phyloP scores from a whole-genome alignment of 1,140 invertebrate genomes.

The Lutraria rhynchaena region DNA sequence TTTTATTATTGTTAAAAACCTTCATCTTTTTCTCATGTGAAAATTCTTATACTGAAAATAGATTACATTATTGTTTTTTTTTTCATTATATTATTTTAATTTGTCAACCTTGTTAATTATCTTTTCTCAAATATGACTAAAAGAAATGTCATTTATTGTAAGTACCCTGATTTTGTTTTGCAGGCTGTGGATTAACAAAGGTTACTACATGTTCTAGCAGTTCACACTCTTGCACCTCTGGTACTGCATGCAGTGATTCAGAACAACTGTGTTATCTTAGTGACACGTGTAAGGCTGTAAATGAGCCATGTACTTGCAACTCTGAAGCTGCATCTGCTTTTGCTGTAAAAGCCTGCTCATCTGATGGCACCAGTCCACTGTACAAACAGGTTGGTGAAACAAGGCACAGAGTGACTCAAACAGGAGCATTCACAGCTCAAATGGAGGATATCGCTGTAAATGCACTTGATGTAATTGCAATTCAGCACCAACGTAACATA shows the following conservation, averaged over 20 bases:
- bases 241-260: background rate
- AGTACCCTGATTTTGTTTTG: no score
- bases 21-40: no score
- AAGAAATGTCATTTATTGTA: no score
- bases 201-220: constrained; percentile 17
- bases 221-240: constrained; percentile 2
- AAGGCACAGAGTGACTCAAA: background rate
- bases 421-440: background rate
- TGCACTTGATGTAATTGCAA: constrained; percentile 36
- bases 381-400: constrained; percentile 32
- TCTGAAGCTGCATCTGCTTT: constrained; percentile 1
- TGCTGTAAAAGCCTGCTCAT: background rate
- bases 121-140: background rate
- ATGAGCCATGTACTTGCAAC: constrained; percentile 46
- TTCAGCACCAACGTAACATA: constrained; percentile 19
- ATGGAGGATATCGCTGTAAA: constrained; percentile 16
- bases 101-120: no score
- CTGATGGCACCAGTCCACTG: background rate
- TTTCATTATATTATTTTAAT: no score
- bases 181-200: constrained; percentile 44
- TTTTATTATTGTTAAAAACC: no score
- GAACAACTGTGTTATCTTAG: constrained; percentile 41
- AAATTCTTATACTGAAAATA: no score
- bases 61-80: no score
- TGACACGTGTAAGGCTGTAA: constrained; percentile 8